A percentile compares a stretch with the other conserved stretches of the same genome.
Conservation (phyloP, 2,888 invertebrate species). For the Andrena hattorfiana region DNA sequence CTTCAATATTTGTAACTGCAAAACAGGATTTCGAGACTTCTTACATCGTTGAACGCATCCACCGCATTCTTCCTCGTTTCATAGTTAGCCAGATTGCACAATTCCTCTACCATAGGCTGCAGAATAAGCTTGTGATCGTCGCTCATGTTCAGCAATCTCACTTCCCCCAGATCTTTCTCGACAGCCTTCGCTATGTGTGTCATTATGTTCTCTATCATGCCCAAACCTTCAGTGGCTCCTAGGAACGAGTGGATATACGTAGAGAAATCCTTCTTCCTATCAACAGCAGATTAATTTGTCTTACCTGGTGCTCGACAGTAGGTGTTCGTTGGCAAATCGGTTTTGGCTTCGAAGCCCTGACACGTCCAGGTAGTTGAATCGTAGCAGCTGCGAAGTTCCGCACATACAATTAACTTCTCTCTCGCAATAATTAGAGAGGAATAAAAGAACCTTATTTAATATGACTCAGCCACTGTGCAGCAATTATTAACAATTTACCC, state of each 20-base stretch:
- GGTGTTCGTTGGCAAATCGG: conserved; percentile 90
- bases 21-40: neutral
- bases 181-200: conserved; percentile 88
- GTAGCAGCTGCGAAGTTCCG: conserved; percentile 86
- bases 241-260: too few species aligned
- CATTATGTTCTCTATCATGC: conserved; percentile 89
- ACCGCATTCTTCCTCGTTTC: conserved; percentile 86
- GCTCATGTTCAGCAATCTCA: conserved; percentile 87
- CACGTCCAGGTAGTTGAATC: conserved; percentile 87
- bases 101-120: conserved; percentile 86
- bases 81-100: conserved; percentile 87
- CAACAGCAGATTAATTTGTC: conserved; percentile 20
- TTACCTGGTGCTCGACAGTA: conserved; percentile 91
- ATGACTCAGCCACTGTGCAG: neutral
- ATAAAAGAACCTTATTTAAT: too few species aligned
- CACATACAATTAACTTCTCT: neutral
- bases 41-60: conserved; percentile 87
- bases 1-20: neutral
- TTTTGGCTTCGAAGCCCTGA: conserved; percentile 85
- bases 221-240: conserved; percentile 87
- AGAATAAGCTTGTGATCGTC: conserved; percentile 84
- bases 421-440: neutral
- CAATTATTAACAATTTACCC: conserved; percentile 25
- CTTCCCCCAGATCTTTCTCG: conserved; percentile 87
- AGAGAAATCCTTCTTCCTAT: neutral